phyloP scores from a whole-genome alignment of 2,797 vertebrate species.

The Pagetopsis macropterus region DNA sequence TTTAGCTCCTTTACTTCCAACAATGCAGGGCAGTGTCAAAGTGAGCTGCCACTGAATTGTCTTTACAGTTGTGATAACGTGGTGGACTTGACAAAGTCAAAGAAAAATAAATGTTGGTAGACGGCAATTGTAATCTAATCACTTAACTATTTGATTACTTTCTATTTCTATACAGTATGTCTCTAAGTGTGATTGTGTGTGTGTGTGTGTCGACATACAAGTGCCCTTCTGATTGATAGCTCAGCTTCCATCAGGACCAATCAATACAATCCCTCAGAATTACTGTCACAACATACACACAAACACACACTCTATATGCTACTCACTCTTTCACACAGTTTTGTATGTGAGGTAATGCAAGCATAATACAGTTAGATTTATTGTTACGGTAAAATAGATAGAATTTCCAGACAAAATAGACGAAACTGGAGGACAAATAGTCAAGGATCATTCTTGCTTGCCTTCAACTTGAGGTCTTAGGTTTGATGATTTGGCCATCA shows the following conservation, averaged over 20 bases:
- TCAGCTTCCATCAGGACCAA: slow-evolving; percentile 71
- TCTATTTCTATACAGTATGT: slow-evolving; percentile 42
- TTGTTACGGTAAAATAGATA: slow-evolving; percentile 11
- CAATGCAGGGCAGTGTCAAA: slow-evolving; percentile 41
- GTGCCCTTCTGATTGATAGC: slow-evolving; percentile 69
- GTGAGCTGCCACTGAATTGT: slow-evolving; percentile 50
- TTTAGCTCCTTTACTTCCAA: too few relatives aligned
- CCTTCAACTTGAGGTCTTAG: not conserved
- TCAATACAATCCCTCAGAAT: slow-evolving; percentile 75
- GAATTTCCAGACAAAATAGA: not conserved
- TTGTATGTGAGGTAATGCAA: slow-evolving; percentile 28
- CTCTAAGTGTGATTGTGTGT: slow-evolving; percentile 6
- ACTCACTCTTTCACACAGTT: slow-evolving; percentile 14
- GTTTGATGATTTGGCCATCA: not conserved
- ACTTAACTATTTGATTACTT: slow-evolving; percentile 58
- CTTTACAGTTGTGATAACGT: slow-evolving; percentile 42
- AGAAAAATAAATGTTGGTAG: slow-evolving; percentile 8
- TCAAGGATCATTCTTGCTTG: not conserved
- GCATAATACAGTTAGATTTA: slow-evolving; percentile 1
- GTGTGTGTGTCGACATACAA: slow-evolving; percentile 46
- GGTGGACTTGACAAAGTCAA: slow-evolving; percentile 40
- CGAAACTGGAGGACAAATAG: slow-evolving; percentile 9
- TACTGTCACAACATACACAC: slow-evolving; percentile 63
- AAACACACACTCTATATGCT: slow-evolving; percentile 16
- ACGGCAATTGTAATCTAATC: slow-evolving; percentile 52